A percentile compares a stretch with the other conserved stretches of the same genome.
These are phyloP conservation scores for Ladona fulva DNA, from an alignment of 1,140 invertebrate genomes.

Conservation along the genomic window DNA sequence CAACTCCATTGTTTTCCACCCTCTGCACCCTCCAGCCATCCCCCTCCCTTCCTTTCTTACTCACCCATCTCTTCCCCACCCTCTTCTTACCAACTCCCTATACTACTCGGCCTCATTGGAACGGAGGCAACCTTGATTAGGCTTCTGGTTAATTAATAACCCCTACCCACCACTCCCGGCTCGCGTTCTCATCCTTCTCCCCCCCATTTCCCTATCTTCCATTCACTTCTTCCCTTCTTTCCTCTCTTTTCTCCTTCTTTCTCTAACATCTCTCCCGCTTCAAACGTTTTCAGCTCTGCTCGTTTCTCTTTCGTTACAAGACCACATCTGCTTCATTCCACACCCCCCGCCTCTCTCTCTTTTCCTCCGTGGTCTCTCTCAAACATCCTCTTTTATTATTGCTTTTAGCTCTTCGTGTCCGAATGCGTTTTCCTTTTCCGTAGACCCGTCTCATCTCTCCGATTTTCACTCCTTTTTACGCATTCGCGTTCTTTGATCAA, in stretches of 20 bases:
- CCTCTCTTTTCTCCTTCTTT: not conserved
- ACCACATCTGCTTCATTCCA: no score
- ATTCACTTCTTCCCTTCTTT: not conserved
- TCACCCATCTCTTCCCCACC: not conserved
- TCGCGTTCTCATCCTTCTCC: not conserved
- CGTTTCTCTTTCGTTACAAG: no score
- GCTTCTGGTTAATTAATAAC: slow-evolving; percentile 10
- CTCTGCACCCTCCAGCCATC: not conserved
- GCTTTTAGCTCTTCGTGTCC: no score
- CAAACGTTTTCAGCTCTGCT: no score
- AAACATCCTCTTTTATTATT: no score
- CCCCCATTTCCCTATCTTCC: not conserved
- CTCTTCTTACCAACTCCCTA: not conserved
- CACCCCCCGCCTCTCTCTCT: no score
- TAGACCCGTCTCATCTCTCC: no score
- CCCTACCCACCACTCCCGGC: not conserved
- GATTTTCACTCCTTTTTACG: no score
- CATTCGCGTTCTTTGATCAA: no score
- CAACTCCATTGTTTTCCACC: not conserved
- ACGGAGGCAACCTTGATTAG: slow-evolving; percentile 3
- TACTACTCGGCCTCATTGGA: not conserved
- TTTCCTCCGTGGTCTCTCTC: no score
- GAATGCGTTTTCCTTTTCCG: no score
- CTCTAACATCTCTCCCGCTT: no score
- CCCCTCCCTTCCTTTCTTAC: not conserved